phyloP scores from a whole-genome alignment of 2,888 invertebrate genomes.

The Bombylius major region DNA sequence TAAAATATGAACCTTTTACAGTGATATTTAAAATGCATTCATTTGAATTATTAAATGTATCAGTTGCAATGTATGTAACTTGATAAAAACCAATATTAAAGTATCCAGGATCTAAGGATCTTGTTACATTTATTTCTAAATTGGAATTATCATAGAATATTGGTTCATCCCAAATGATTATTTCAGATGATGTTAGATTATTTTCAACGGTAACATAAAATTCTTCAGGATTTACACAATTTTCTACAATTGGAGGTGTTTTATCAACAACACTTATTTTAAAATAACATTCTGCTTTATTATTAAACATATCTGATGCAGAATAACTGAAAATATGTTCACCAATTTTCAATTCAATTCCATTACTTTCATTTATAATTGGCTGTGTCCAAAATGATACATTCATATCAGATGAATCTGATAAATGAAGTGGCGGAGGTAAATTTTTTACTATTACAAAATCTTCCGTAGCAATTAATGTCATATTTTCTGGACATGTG shows the following conservation, averaged over 20 bases:
- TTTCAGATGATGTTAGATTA: slow-evolving; percentile 3
- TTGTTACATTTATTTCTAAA: slow-evolving; percentile 19
- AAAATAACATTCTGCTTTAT: slow-evolving; percentile 48
- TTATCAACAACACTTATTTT: slow-evolving; percentile 42
- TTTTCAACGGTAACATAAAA: slow-evolving; percentile 31
- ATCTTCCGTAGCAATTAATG: slow-evolving; percentile 3
- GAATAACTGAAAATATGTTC: slow-evolving; percentile 45
- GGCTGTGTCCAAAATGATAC: slow-evolving; percentile 47
- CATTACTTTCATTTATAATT: slow-evolving; percentile 34
- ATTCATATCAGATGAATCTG: slow-evolving; percentile 45
- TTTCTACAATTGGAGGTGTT: slow-evolving; percentile 44
- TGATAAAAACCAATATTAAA: slow-evolving; percentile 44
- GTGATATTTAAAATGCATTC: slow-evolving; percentile 46
- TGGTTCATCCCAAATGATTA: slow-evolving; percentile 40
- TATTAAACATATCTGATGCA: slow-evolving; percentile 47
- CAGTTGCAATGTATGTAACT: slow-evolving; percentile 45
- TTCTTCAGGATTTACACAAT: slow-evolving; percentile 45
- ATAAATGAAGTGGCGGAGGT: not conserved
- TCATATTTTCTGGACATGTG: slow-evolving; percentile 41
- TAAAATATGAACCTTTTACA: slow-evolving; percentile 39
- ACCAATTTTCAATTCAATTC: slow-evolving; percentile 45
- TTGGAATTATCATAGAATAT: slow-evolving; percentile 34
- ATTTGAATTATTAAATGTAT: slow-evolving; percentile 44
- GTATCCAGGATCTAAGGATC: slow-evolving; percentile 36
- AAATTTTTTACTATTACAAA: slow-evolving; percentile 8